These are phyloP conservation scores for Ianthella basta DNA, from an alignment of 37 sponge, comb jelly and placozoan species.

Conservation along the genomic window DNA sequence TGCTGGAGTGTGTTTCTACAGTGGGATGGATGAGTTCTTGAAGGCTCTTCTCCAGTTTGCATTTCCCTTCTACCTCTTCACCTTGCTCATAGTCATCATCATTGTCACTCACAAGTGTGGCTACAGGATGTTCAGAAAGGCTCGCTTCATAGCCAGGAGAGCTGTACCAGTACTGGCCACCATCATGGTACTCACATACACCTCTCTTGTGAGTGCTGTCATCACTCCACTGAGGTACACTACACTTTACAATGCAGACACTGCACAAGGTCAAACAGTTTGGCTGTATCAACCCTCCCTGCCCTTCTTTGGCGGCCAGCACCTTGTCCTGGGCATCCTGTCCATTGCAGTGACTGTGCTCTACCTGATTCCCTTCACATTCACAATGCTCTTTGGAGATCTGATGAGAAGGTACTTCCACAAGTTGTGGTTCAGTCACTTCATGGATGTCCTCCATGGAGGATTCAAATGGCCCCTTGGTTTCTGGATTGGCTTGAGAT, in stretches of 20 bases:
- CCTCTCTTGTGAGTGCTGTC: slow-evolving; percentile 17
- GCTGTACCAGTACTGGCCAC: slow-evolving; percentile 52
- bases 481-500: too few species aligned
- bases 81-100: slow-evolving; percentile 31
- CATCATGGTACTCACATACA: slow-evolving; percentile 38
- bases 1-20: slow-evolving; percentile 58
- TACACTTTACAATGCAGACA: slow-evolving; percentile 22
- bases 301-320: slow-evolving; percentile 10
- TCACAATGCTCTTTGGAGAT: not conserved
- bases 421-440: not conserved
- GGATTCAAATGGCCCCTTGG: too few species aligned
- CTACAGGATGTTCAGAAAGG: slow-evolving; percentile 1
- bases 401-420: not conserved
- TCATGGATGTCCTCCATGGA: not conserved
- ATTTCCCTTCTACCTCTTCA: slow-evolving; percentile 66
- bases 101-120: slow-evolving; percentile 16
- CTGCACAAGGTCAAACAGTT: not conserved
- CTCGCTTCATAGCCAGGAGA: slow-evolving; percentile 21
- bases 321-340: slow-evolving; percentile 17
- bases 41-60: slow-evolving; percentile 53
- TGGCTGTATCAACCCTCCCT: slow-evolving; percentile 29
- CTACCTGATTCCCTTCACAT: slow-evolving; percentile 13
- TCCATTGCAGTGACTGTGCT: not conserved
- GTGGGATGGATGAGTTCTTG: slow-evolving; percentile 63
- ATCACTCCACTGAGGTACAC: slow-evolving; percentile 27